Evolutionary conservation across 2,113 vertebrate genomes (phyloP).

Genomic region (Dicerorhinus sumatrensis): DNA sequence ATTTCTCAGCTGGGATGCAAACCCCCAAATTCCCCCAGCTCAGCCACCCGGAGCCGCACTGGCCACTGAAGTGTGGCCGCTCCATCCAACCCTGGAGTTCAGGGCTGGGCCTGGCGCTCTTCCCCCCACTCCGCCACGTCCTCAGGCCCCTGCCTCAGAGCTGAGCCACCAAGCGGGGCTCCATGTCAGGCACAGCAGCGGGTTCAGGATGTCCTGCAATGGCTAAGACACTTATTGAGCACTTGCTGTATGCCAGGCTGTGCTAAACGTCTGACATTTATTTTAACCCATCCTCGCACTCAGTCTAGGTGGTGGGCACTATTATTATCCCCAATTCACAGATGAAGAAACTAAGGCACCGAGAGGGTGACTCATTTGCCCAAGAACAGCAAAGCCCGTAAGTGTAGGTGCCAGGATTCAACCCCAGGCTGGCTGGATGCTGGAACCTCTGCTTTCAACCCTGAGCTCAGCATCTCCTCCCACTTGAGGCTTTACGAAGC

Average conservation of each 20-base stretch:
- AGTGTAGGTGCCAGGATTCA: not conserved
- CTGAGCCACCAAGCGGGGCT: not conserved
- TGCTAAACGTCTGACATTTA: not conserved
- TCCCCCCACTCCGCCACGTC: not conserved
- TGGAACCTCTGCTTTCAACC: not conserved
- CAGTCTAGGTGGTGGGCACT: not conserved
- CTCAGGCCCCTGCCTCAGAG: not conserved
- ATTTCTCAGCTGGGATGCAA: not conserved
- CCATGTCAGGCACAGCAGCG: not conserved
- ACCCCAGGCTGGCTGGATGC: not conserved
- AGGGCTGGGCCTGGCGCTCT: not conserved
- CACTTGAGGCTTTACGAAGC: not conserved
- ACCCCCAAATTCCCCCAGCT: not conserved
- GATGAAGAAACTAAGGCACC: not conserved
- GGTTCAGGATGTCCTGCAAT: rapidly evolving
- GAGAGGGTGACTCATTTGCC: not conserved
- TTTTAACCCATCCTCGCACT: not conserved
- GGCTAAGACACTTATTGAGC: not conserved
- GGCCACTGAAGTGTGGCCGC: not conserved
- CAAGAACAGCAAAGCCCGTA: not conserved
- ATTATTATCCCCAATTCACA: not conserved
- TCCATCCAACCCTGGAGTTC: not conserved
- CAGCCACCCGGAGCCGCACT: not conserved
- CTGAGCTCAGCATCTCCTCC: not conserved
- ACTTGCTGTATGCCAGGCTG: not conserved